These are phyloP conservation scores for Cataglyphis cursor DNA, from an alignment of 2,888 invertebrate genomes.

Conservation along the genomic window DNA sequence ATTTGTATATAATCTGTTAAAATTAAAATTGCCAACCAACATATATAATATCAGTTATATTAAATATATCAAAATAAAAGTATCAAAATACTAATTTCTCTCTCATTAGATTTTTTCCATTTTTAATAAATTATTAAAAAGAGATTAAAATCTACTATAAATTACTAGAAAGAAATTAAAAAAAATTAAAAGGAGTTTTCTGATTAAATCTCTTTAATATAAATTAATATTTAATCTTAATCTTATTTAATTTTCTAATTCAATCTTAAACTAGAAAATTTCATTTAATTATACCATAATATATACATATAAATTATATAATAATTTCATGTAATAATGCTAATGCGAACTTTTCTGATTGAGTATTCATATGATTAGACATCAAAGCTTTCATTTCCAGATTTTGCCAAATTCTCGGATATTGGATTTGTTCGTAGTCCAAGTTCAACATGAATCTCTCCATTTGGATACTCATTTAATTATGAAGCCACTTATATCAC, in stretches of 20 bases:
- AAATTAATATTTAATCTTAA: not conserved
- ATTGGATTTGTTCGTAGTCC: not conserved
- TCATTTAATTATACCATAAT: not conserved
- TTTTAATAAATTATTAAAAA: not conserved
- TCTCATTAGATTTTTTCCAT: not conserved
- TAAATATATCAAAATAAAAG: not conserved
- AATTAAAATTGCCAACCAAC: not conserved
- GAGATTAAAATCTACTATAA: not conserved
- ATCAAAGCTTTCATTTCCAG: not conserved
- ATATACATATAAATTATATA: too few species aligned
- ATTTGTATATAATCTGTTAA: not conserved
- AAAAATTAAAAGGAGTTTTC: not conserved
- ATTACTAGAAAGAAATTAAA: not conserved
- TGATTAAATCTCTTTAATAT: not conserved
- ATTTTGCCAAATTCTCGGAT: not conserved
- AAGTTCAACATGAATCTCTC: not conserved
- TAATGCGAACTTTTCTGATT: not conserved
- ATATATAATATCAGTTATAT: not conserved
- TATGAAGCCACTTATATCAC: not conserved
- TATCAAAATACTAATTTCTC: too few species aligned
- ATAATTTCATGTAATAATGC: not conserved
- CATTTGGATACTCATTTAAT: not conserved
- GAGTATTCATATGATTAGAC: not conserved
- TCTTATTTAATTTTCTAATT: not conserved
- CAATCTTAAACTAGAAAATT: not conserved